Evolutionary conservation across 2,888 invertebrate species (phyloP), one percentile per base, ranked within the genome.

Genomic region (Autographa pulchrina): DNA sequence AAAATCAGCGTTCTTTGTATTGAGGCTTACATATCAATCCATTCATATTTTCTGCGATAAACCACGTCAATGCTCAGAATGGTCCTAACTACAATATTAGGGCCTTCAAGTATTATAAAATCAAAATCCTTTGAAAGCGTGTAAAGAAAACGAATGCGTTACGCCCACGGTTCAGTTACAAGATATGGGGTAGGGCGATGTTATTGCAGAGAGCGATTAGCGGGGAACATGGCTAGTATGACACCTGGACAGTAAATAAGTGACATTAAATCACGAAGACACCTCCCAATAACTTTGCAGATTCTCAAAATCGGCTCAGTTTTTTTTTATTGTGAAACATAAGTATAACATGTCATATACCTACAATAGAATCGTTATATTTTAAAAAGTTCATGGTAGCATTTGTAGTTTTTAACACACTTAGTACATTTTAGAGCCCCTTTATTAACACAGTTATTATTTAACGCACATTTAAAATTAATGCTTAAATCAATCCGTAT

Each of bases 101-200:
- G 84, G 78, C 75, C 77, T 81, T 78, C 81, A 83, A 85, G 88
- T 87, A 88, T 89, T 92, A 90, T 92, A 90, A 90, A 93, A 92
- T 92, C 92, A 93, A 92, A 92, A 87, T 85, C 92, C 88, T 92
- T 92, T 92, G 90, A 92, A 89, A 89, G 88, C 85, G 84, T 84
- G 87, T 88, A 89, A 90, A 90, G 89, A 91, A 90, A 88, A 90
- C 87, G 87, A 89, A 91, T 91, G 86, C 85, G 82, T 78, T 84
- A 90, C 91, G 85, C 91, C 91, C 90, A 90, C 91, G 86, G 68
- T 38, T 78, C 68, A 72, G 63, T 61, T 69, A 77, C 80, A 74
- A 72, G 75, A 56, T 65, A 61, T 61, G 38, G 38, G 8, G 7
- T 43, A 18, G 75, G 74, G 72, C 38, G 25, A 9, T 52, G 7